Evolutionary conservation across 2,113 vertebrate species (phyloP).

Genomic region (Leucoraja erinaceus): DNA sequence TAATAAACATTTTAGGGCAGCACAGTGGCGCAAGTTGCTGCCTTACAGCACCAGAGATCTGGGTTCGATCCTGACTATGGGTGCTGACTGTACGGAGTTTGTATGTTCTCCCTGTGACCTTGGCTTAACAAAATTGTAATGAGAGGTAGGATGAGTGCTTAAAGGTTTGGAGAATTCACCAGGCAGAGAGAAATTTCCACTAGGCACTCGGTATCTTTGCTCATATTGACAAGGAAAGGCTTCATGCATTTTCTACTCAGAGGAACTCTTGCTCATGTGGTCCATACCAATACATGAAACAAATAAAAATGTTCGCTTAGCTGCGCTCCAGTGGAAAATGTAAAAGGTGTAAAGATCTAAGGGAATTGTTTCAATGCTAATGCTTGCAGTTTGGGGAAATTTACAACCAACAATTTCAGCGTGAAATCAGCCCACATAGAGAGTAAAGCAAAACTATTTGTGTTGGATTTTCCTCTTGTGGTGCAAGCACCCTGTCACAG

Average conservation of each 20-base stretch:
- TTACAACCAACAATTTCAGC: slow-evolving; percentile 15
- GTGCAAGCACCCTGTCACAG: neutral
- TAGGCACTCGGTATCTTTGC: neutral
- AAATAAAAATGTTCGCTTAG: neutral
- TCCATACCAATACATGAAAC: neutral
- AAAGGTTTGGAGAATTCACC: neutral
- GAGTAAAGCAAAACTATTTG: neutral
- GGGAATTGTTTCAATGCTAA: neutral
- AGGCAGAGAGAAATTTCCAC: neutral
- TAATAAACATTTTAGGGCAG: neutral
- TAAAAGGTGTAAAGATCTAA: neutral
- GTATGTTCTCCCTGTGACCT: too few relatives aligned
- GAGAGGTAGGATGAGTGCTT: neutral
- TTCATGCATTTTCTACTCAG: neutral
- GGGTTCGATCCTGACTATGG: too few relatives aligned
- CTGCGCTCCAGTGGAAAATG: neutral
- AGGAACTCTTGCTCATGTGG: neutral
- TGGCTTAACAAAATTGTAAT: too few relatives aligned
- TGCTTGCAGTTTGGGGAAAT: neutral
- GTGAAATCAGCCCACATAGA: slow-evolving; percentile 12
- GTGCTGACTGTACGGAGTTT: too few relatives aligned
- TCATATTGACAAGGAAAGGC: neutral
- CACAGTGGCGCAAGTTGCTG: too few relatives aligned
- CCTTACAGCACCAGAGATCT: too few relatives aligned
- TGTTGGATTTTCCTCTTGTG: neutral